Evolutionary conservation across 92 coral and sea anemone species (phyloP).

Genomic region (Epizoanthus ramosus): DNA sequence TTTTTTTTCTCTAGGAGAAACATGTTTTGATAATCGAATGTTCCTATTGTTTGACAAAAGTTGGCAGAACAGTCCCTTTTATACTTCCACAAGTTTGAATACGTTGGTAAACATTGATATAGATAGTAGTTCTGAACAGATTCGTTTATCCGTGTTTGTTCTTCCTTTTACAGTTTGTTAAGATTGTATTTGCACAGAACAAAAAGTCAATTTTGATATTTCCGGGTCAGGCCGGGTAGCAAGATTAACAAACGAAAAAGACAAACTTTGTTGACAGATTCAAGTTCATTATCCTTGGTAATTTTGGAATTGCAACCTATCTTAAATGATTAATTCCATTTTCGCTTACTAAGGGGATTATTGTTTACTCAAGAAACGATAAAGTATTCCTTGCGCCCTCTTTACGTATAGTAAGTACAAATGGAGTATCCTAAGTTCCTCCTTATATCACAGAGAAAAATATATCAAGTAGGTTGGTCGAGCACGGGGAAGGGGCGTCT

Average conservation of each 20-base stretch:
- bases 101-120: background rate
- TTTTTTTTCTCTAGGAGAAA: background rate
- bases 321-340: too few relatives aligned
- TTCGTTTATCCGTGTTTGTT: background rate
- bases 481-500: too few relatives aligned
- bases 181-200: conserved; percentile 1
- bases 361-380: too few relatives aligned
- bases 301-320: too few relatives aligned
- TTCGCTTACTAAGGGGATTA: too few relatives aligned
- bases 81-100: background rate
- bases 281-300: too few relatives aligned
- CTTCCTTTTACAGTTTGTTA: background rate
- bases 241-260: conserved; percentile 2
- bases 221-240: background rate
- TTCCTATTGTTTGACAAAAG: background rate
- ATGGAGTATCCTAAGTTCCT: too few relatives aligned
- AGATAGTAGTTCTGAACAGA: conserved; percentile 4
- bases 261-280: conserved; percentile 8
- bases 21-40: background rate
- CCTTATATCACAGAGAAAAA: too few relatives aligned
- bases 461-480: too few relatives aligned
- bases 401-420: too few relatives aligned
- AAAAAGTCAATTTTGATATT: conserved; percentile 1
- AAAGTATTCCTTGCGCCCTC: too few relatives aligned
- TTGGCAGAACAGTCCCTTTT: background rate